Conservation (phyloP, 2,113 vertebrate genomes). For the Lutjanus erythropterus region DNA sequence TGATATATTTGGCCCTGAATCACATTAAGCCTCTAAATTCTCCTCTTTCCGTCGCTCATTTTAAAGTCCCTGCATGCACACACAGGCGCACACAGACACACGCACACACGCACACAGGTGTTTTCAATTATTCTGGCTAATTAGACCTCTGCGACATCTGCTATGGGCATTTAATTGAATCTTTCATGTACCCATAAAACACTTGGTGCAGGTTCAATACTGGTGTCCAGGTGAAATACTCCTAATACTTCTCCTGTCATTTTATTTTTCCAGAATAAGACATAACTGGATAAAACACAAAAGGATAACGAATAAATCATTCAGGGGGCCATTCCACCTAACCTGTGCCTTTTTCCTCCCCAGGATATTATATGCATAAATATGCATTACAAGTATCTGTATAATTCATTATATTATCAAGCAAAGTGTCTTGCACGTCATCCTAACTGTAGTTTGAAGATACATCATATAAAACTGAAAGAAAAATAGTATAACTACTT, state of each 20-base stretch:
- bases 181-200: background rate
- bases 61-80: background rate
- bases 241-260: background rate
- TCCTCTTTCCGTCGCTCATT: background rate
- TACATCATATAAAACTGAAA: too few relatives aligned
- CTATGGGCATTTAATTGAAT: background rate
- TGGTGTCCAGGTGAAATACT: background rate
- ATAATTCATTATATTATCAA: too few relatives aligned
- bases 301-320: background rate
- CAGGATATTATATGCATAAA: too few relatives aligned
- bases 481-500: too few relatives aligned
- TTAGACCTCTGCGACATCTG: constrained; percentile 2
- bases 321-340: too few relatives aligned
- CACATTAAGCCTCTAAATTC: background rate
- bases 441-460: too few relatives aligned
- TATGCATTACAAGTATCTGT: too few relatives aligned
- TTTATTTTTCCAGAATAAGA: background rate
- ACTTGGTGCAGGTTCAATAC: background rate
- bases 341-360: too few relatives aligned
- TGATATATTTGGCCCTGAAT: background rate
- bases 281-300: background rate
- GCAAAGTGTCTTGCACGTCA: too few relatives aligned
- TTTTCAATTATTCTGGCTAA: constrained; percentile 17
- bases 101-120: background rate
- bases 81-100: background rate